Base-by-base conservation (phyloP, 30 jellyfish, hydroid and myxozoan genomes). In the Hydra vulgaris region DNA sequence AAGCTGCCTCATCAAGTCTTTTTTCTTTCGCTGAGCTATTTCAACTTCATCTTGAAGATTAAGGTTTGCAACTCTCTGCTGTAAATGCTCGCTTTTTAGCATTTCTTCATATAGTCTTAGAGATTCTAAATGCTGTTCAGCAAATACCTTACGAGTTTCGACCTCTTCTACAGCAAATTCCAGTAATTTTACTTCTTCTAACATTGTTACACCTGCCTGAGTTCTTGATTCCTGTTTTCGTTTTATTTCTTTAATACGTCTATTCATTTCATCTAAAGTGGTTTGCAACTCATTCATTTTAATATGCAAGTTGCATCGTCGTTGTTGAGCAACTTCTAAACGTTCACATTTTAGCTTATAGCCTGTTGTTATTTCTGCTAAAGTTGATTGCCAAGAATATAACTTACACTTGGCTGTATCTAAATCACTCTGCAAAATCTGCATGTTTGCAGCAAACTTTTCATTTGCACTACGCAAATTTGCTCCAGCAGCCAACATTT, bases 111-210 rank as follows among this genome's bases (percentile, higher is more conserved):
- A 75, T 3, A 89, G 20, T 23, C 69, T 73, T 86, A 84, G 23
- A 20, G 95, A 67, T 25, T 70, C 20, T 17, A 79, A 53, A 26
- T 85, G 87, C 81, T 81, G 88, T 66, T 81, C 83, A 8, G 92
- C 92, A 7, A 76, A 53, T 53, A 74, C 77, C 25, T 66, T 21
- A 26, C 89, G 80, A 82, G 85, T 76, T 25, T 53, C 79, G 8
- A 73, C 61, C 8, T 77, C 81, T 23, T 54, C 67, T 16, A 83
- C 84, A 27, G 73, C 86, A 27, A 74, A 86, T 23, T 78, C 89
- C 72, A 74, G 25, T 56, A 72, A 81, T 40, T 87, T 84, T 1
- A 87, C 79, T 77, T 87, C 92, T 53, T 87, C 88, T 7, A 82
- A 53, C 72, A 81, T 17, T 0, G 95, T 90, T 52, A 26, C 26